A percentile compares a stretch with the other conserved stretches of the same genome.
These are phyloP conservation scores for Arrhopalites spinosus DNA, from an alignment of 2,888 invertebrate species.

Conservation along the genomic window DNA sequence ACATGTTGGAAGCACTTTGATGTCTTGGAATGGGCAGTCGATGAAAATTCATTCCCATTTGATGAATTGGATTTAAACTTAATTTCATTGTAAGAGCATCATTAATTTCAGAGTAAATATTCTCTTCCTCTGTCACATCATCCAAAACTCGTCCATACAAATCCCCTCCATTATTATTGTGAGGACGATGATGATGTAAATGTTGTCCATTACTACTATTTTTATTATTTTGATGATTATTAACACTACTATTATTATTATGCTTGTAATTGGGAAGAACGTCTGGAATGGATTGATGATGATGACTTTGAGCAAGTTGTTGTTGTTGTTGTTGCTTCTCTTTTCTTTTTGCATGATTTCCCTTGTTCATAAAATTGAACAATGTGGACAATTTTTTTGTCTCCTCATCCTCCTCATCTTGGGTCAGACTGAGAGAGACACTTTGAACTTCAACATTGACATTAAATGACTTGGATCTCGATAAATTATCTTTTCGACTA, in stretches of 20 bases:
- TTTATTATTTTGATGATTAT: not conserved
- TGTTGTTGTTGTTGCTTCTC: conserved; percentile 33
- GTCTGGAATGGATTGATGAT: conserved; percentile 22
- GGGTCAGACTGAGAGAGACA: conserved; percentile 51
- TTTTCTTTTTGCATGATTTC: conserved; percentile 38
- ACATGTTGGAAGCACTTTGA: conserved; percentile 48
- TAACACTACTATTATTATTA: not conserved
- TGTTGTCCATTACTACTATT: not conserved
- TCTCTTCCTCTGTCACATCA: conserved; percentile 54
- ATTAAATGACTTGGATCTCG: conserved; percentile 53
- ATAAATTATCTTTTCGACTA: conserved; percentile 48
- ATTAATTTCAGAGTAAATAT: conserved; percentile 56
- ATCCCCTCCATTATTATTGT: conserved; percentile 20
- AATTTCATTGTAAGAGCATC: conserved; percentile 53
- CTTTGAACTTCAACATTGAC: conserved; percentile 55
- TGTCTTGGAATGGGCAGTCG: conserved; percentile 37
- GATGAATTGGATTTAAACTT: conserved; percentile 50
- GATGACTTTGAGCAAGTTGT: not conserved
- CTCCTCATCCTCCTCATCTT: conserved; percentile 50
- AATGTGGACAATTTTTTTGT: conserved; percentile 51
- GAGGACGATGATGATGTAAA: not conserved
- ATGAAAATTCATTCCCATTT: conserved; percentile 52
- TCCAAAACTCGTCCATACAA: conserved; percentile 55
- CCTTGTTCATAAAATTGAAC: conserved; percentile 52
- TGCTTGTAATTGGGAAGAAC: conserved; percentile 20